A percentile compares a stretch with the other conserved stretches of the same genome.
Evolutionary conservation across 2,113 vertebrate genomes (phyloP).

Genomic region (Cochlearius cochlearius): DNA sequence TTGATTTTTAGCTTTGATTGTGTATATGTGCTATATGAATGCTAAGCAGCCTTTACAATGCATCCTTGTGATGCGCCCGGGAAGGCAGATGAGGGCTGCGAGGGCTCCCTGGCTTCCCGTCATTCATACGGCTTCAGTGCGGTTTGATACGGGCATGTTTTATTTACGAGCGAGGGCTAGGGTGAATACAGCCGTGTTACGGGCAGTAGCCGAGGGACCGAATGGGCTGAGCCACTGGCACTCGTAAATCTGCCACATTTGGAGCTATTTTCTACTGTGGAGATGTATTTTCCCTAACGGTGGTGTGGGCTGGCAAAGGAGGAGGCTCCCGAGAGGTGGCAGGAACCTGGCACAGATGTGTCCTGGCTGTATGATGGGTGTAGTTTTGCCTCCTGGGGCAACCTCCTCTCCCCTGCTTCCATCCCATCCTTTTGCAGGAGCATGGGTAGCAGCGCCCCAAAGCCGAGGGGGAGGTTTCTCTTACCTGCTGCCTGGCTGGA

Average conservation of each 20-base stretch:
- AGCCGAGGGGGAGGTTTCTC: background rate
- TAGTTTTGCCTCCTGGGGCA: background rate
- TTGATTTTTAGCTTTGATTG: conserved; percentile 72
- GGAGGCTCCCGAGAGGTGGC: background rate
- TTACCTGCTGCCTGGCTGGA: background rate
- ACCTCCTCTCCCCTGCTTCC: background rate
- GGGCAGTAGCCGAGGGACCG: background rate
- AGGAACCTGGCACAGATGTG: background rate
- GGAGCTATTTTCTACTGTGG: background rate
- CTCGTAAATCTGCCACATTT: background rate
- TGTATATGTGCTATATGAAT: conserved; percentile 70
- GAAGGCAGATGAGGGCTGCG: background rate
- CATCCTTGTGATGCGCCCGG: conserved; percentile 27
- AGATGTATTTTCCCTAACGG: background rate
- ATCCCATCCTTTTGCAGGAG: background rate
- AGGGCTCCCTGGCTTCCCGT: background rate
- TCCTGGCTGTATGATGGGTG: background rate
- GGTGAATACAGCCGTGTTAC: background rate
- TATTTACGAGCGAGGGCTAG: background rate
- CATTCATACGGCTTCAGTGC: background rate
- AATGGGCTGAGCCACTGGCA: background rate
- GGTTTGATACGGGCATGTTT: background rate
- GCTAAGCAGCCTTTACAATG: conserved; percentile 68
- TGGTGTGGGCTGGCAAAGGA: background rate
- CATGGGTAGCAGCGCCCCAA: background rate